A percentile compares a stretch with the other conserved stretches of the same genome.
Evolutionary conservation across 2,113 vertebrate genomes (phyloP).

Genomic region (Alligator mississippiensis): DNA sequence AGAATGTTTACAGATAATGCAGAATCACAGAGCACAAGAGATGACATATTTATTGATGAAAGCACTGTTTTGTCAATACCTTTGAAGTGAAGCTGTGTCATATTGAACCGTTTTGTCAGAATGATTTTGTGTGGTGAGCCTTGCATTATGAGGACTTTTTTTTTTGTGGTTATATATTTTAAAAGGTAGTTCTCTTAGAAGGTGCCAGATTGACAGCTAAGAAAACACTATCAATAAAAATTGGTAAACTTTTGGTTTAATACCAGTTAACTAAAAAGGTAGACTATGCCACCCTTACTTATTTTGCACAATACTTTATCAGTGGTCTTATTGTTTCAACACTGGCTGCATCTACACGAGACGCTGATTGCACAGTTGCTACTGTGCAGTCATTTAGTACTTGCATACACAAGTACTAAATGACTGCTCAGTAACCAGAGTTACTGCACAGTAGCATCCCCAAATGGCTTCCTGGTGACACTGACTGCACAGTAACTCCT

Average conservation of each 20-base stretch:
- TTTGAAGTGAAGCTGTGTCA: constrained; percentile 41
- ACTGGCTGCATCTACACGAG: not conserved
- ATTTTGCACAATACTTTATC: not conserved
- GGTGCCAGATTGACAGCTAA: rapidly evolving
- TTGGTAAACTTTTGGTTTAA: not conserved
- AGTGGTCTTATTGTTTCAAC: not conserved
- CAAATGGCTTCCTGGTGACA: no score
- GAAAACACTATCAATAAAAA: not conserved
- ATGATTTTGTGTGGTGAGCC: not conserved
- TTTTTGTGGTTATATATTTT: not conserved
- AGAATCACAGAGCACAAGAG: constrained; percentile 8
- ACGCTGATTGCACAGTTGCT: not conserved
- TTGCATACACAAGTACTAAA: no score
- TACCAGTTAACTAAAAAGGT: not conserved
- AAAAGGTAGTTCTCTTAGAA: not conserved
- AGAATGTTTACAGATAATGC: constrained; percentile 29
- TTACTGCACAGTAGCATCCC: no score
- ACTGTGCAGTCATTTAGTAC: not conserved
- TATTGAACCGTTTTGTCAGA: constrained; percentile 45
- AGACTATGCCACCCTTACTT: not conserved
- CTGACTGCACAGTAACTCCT: no score
- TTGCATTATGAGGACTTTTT: not conserved
- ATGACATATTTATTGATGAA: constrained; percentile 65
- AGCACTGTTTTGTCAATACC: constrained; percentile 62
- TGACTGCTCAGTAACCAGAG: no score